Evolutionary conservation across 2,113 vertebrate genomes (phyloP).

Genomic region (Microtus montanus): DNA sequence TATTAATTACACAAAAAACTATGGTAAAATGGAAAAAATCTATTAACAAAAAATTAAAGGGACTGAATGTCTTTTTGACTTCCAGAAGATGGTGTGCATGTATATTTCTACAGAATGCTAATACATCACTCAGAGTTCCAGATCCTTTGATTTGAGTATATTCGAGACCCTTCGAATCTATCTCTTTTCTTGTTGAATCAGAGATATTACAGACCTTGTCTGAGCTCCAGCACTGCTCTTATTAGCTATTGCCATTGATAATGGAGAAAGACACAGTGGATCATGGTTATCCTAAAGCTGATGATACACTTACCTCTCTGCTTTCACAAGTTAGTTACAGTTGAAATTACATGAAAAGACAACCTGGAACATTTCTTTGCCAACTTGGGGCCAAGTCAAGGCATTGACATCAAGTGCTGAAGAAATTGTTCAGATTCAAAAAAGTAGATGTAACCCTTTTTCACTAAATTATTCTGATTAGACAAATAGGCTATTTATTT

Average conservation of each 20-base stretch:
- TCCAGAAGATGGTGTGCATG: too few species aligned
- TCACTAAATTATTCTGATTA: too few species aligned
- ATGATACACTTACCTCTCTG: background rate
- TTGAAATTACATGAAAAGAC: background rate
- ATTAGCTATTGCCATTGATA: background rate
- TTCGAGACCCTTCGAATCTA: background rate
- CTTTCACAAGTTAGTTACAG: background rate
- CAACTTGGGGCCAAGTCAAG: background rate
- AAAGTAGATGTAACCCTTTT: background rate
- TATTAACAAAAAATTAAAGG: too few species aligned
- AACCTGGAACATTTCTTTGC: background rate
- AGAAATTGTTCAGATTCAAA: background rate
- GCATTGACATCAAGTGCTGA: background rate
- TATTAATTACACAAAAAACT: too few species aligned
- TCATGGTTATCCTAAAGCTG: background rate
- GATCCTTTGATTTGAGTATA: background rate
- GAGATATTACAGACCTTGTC: background rate
- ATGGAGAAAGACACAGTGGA: background rate
- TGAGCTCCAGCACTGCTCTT: background rate
- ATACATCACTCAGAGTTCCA: background rate
- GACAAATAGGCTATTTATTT: background rate
- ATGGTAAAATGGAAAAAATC: too few species aligned
- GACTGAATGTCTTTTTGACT: too few species aligned
- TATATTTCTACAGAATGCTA: too few species aligned
- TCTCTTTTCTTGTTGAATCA: background rate